phyloP scores from a whole-genome alignment of 2,888 invertebrate species.

The Drosophila cognata region DNA sequence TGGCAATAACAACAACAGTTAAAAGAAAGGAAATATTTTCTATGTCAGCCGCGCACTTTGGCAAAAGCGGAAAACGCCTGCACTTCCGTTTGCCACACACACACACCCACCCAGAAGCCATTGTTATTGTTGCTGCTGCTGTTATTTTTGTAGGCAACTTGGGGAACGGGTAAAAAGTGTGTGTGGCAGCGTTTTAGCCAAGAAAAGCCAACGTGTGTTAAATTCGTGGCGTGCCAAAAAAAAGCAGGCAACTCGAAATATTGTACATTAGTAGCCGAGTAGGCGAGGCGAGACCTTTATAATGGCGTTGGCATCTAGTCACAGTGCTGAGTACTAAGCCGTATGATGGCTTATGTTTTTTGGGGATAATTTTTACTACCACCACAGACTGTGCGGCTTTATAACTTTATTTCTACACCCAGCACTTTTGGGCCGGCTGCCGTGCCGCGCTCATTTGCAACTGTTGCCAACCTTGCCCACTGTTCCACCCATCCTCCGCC shows the following conservation, averaged over 20 bases:
- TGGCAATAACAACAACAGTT: slow-evolving; percentile 31
- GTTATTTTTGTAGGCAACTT: slow-evolving; percentile 4
- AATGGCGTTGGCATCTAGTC: slow-evolving; percentile 25
- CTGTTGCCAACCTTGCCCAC: slow-evolving; percentile 39
- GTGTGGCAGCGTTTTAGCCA: slow-evolving; percentile 28
- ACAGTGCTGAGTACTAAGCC: slow-evolving; percentile 29
- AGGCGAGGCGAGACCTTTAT: slow-evolving; percentile 13
- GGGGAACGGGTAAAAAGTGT: slow-evolving; percentile 20
- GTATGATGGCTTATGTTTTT: slow-evolving; percentile 48
- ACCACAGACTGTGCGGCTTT: slow-evolving; percentile 61
- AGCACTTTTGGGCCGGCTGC: slow-evolving; percentile 38
- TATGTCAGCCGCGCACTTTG: slow-evolving; percentile 67
- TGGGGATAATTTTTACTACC: slow-evolving; percentile 52
- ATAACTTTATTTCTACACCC: slow-evolving; percentile 69
- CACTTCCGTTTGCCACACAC: slow-evolving; percentile 69
- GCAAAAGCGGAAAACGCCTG: slow-evolving; percentile 76
- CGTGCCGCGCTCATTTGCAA: slow-evolving; percentile 75
- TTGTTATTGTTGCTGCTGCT: slow-evolving; percentile 13
- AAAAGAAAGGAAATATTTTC: slow-evolving; percentile 44
- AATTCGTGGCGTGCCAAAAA: slow-evolving; percentile 73
- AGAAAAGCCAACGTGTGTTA: slow-evolving; percentile 53
- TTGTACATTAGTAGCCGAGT: slow-evolving; percentile 67
- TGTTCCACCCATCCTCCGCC: neutral
- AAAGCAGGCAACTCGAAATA: slow-evolving; percentile 66
- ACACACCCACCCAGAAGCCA: slow-evolving; percentile 13